phyloP scores from a whole-genome alignment of 92 coral and sea anemone genomes.

The Paramuricea clavata region DNA sequence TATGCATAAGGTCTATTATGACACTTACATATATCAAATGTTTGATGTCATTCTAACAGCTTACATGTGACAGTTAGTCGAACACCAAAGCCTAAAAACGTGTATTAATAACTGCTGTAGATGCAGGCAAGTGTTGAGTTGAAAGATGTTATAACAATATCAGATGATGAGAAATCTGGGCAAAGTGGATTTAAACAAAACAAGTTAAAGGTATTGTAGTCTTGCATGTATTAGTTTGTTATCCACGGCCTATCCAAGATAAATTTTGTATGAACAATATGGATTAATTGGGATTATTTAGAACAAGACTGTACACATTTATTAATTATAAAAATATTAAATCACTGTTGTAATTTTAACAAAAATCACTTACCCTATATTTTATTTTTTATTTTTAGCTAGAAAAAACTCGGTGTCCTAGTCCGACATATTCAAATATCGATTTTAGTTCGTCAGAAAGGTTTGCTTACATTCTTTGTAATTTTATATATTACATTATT shows the following conservation, averaged over 20 bases:
- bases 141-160: background rate
- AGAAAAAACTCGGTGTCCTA: background rate
- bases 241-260: background rate
- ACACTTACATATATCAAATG: too few species aligned
- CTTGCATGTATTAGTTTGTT: background rate
- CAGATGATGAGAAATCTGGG: background rate
- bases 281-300: too few species aligned
- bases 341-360: too few species aligned
- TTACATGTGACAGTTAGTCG: too few species aligned
- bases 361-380: too few species aligned
- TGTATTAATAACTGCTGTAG: background rate
- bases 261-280: too few species aligned
- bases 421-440: background rate
- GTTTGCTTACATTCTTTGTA: background rate
- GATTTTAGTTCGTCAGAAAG: background rate
- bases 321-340: too few species aligned
- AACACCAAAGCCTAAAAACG: too few species aligned
- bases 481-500: too few species aligned
- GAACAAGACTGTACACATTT: too few species aligned
- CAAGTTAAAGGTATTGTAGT: background rate
- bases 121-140: background rate
- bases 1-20: too few species aligned
- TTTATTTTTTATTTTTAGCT: background rate
- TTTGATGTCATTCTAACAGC: too few species aligned
- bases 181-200: background rate